phyloP scores from a whole-genome alignment of 2,797 vertebrate species.

The Valencia hispanica region DNA sequence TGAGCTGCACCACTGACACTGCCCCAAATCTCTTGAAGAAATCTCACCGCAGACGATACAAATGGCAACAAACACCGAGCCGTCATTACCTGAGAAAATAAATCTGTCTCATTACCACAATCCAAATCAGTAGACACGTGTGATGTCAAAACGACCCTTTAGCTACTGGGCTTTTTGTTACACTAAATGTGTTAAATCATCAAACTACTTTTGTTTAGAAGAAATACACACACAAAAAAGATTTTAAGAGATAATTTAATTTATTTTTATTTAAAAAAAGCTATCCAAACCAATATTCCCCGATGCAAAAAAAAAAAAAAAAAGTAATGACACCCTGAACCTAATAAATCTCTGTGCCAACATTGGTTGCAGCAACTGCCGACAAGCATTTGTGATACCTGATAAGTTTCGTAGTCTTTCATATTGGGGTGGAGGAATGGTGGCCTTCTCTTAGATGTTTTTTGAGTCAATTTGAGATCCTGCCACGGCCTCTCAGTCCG shows the following conservation, averaged over 20 bases:
- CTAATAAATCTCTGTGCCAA: too few relatives aligned
- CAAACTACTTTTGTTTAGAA: background rate
- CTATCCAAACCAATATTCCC: too few relatives aligned
- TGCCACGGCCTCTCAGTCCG: too few relatives aligned
- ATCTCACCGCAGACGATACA: background rate
- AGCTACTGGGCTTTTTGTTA: background rate
- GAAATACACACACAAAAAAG: background rate
- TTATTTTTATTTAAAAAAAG: too few relatives aligned
- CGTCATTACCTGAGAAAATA: background rate
- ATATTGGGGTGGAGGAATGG: too few relatives aligned
- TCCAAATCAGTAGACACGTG: background rate
- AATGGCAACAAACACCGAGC: background rate
- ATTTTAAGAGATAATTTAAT: background rate
- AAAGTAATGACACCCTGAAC: too few relatives aligned
- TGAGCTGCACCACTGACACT: slow-evolving; percentile 7
- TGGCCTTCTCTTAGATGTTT: too few relatives aligned
- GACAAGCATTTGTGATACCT: too few relatives aligned
- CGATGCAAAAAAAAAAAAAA: too few relatives aligned
- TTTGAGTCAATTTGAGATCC: too few relatives aligned
- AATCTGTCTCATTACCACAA: background rate
- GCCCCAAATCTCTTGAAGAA: background rate
- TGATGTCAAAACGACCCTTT: background rate
- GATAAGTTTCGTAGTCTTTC: too few relatives aligned
- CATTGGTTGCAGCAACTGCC: too few relatives aligned
- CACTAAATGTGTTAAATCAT: background rate